Evolutionary conservation across 2,888 invertebrate genomes (phyloP), one percentile per base, ranked within the genome.

Genomic region (Balanococcus diminutus): DNA sequence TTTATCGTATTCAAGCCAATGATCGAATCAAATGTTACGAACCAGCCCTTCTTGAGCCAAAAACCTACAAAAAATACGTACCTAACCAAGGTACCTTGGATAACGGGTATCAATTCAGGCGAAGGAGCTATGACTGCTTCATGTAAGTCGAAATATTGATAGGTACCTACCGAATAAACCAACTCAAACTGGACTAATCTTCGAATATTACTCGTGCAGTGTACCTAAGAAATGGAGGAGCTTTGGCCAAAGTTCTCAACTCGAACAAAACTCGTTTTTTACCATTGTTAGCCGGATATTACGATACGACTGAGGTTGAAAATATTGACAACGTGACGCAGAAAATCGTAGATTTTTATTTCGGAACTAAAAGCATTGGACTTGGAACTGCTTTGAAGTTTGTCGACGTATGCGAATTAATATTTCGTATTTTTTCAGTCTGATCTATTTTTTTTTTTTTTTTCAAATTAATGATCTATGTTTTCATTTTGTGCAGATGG

Each of bases 71-170:
- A 19, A 4, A 28, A 39, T 1, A 79, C 25, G n/a, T 56, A 83
- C n/a, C 36, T 56, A 83, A 56, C 39, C 32, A 39, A 46, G 2
- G 82, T 86, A n/a, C 86, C 86, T 3, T 42, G 81, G 36, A 31
- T 86, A 5, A 82, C 72, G 0, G 86, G 86, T 51, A 82, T 82
- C 14, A 87, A 86, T 14, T 83, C 87, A 0, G 85, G 31, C 8
- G 87, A 87, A 31, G 87, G 87, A 0, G 82, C 81, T 14, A 5
- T 87, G 8, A 8, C 14, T 11, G 46, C 16, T 5, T 11, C 3
- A 46, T 2, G 46, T 46, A 46, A 5, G 46, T 16, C n/a, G n/a
- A n/a, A n/a, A n/a, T n/a, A n/a, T n/a, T n/a, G 4, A 36, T 36
- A 36, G 36, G 36, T 36, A 36, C 36, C 3, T 36, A 36, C 36